phyloP scores from a whole-genome alignment of 2,113 vertebrate species.

The Microtus oregoni region DNA sequence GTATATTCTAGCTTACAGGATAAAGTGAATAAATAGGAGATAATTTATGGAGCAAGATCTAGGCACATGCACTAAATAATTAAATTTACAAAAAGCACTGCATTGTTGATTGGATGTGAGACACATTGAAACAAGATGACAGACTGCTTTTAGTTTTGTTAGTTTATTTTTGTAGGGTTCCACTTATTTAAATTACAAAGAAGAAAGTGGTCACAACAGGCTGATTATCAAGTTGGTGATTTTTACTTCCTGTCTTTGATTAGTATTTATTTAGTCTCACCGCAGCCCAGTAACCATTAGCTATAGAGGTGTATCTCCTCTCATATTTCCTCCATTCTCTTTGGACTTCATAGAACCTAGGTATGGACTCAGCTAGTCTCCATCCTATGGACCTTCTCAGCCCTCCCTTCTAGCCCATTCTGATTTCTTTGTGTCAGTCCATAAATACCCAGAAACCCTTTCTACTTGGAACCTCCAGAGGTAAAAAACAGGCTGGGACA shows the following conservation, averaged over 20 bases:
- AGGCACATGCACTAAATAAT: not conserved
- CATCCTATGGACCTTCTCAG: not conserved
- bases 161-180: not conserved
- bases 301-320: not conserved
- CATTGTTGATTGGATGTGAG: not conserved
- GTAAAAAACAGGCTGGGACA: not conserved
- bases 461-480: not conserved
- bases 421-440: not conserved
- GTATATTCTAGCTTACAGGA: not conserved
- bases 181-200: slow-evolving; percentile 30
- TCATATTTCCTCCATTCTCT: not conserved
- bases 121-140: not conserved
- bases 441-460: not conserved
- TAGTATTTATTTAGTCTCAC: not conserved
- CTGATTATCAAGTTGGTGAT: not conserved
- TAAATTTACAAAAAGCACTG: not conserved
- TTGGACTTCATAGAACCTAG: not conserved
- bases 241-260: not conserved
- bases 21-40: not conserved
- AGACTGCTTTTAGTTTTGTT: not conserved
- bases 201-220: not conserved
- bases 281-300: not conserved
- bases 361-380: not conserved
- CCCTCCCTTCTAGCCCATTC: not conserved
- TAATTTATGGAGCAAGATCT: not conserved